These are phyloP conservation scores for Oreotrochilus melanogaster DNA, from an alignment of 2,113 vertebrate genomes.

Conservation along the genomic window DNA sequence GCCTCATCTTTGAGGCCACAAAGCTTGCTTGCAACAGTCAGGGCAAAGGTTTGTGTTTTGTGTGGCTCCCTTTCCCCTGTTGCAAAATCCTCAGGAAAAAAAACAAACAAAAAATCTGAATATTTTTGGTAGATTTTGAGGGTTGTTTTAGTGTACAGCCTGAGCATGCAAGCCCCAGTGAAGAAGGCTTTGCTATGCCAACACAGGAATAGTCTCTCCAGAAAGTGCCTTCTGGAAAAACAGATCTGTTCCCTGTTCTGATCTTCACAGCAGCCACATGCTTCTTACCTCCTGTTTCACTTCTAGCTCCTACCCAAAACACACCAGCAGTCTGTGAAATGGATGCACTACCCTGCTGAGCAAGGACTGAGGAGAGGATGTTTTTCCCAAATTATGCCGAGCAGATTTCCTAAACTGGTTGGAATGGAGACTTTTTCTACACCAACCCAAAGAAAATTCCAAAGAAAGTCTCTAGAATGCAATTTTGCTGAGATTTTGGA, in stretches of 20 bases:
- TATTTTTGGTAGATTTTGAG: not conserved
- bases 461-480: not conserved
- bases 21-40: not conserved
- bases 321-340: not conserved
- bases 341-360: not conserved
- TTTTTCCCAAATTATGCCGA: not conserved
- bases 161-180: not conserved
- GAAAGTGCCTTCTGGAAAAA: not conserved
- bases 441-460: not conserved
- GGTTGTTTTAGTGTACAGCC: not conserved
- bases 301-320: not conserved
- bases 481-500: not conserved
- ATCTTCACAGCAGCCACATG: not conserved
- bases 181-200: not conserved
- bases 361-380: fast-evolving
- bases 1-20: not conserved
- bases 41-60: not conserved
- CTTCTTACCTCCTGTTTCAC: not conserved
- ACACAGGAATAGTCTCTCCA: not conserved
- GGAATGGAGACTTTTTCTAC: not conserved
- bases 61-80: not conserved
- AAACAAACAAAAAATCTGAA: not conserved
- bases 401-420: not conserved
- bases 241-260: not conserved
- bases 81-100: not conserved